Conservation (phyloP, 2,888 invertebrate species). For the Adelphocoris suturalis region DNA sequence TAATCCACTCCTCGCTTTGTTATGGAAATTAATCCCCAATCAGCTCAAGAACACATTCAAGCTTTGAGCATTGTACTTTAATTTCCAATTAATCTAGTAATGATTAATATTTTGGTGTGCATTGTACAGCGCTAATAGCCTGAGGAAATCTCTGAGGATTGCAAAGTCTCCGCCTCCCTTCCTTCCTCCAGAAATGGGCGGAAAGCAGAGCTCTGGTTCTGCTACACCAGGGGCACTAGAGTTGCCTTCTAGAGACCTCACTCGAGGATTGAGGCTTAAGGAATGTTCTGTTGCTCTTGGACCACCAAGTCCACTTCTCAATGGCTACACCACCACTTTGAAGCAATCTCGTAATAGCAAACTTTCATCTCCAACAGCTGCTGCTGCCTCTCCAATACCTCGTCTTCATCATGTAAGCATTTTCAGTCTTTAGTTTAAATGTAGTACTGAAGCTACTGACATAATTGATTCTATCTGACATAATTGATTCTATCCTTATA, state of each 20-base stretch:
- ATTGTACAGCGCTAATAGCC: conserved; percentile 38
- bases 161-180: conserved; percentile 73
- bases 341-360: conserved; percentile 5
- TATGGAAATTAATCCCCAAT: too few relatives aligned
- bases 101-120: neutral
- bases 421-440: neutral
- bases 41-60: too few relatives aligned
- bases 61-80: too few relatives aligned
- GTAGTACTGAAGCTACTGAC: too few relatives aligned
- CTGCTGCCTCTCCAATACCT: neutral
- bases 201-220: conserved; percentile 59
- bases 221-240: conserved; percentile 4
- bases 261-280: conserved; percentile 1
- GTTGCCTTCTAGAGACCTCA: neutral
- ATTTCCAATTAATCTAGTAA: too few relatives aligned
- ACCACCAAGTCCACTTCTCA: conserved; percentile 65
- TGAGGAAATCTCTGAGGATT: conserved; percentile 73
- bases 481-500: too few relatives aligned
- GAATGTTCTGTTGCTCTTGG: conserved; percentile 61
- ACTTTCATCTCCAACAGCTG: conserved; percentile 3
- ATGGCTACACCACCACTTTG: conserved; percentile 67
- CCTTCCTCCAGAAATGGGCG: conserved; percentile 69
- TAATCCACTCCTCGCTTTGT: too few relatives aligned
- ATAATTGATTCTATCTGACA: too few relatives aligned
- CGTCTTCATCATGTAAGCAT: neutral